Evolutionary conservation across 2,888 invertebrate species (phyloP).

Genomic region (Neoitamus cyanurus): DNA sequence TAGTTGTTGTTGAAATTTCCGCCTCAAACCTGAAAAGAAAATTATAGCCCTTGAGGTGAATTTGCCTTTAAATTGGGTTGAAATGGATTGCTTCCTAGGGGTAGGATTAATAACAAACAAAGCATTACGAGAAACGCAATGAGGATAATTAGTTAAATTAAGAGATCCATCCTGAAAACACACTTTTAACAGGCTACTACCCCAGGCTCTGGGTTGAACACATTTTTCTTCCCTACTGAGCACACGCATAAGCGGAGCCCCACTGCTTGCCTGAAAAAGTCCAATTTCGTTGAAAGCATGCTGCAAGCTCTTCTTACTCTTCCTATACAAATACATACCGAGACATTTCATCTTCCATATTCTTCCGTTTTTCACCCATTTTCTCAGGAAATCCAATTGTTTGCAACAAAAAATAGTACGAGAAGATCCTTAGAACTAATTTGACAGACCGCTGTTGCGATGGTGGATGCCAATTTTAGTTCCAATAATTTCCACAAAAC

Average conservation of each 20-base stretch:
- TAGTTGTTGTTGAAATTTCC: constrained; percentile 76
- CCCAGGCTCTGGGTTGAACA: neutral
- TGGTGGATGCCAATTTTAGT: neutral
- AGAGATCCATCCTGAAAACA: too few relatives aligned
- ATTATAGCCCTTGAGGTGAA: too few relatives aligned
- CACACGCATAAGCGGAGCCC: neutral
- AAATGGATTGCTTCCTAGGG: too few relatives aligned
- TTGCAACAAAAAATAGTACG: neutral
- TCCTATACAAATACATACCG: too few relatives aligned
- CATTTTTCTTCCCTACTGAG: neutral
- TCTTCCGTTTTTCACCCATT: constrained; percentile 65
- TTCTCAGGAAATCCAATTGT: constrained; percentile 23
- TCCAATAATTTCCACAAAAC: neutral
- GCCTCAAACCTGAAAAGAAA: constrained; percentile 80
- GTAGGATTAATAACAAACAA: too few relatives aligned
- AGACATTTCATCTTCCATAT: constrained; percentile 94
- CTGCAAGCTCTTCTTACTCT: constrained; percentile 50
- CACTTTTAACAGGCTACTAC: neutral
- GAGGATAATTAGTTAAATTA: too few relatives aligned
- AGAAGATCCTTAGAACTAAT: neutral
- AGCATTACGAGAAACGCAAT: too few relatives aligned
- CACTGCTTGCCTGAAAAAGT: neutral
- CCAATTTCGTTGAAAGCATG: neutral
- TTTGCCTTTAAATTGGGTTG: too few relatives aligned
- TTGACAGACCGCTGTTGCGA: neutral